Percentiles rank a stretch among this genome's conserved stretches.
phyloP scores from a whole-genome alignment of 2,888 invertebrate genomes.

The Hemicrepidius hirtus region DNA sequence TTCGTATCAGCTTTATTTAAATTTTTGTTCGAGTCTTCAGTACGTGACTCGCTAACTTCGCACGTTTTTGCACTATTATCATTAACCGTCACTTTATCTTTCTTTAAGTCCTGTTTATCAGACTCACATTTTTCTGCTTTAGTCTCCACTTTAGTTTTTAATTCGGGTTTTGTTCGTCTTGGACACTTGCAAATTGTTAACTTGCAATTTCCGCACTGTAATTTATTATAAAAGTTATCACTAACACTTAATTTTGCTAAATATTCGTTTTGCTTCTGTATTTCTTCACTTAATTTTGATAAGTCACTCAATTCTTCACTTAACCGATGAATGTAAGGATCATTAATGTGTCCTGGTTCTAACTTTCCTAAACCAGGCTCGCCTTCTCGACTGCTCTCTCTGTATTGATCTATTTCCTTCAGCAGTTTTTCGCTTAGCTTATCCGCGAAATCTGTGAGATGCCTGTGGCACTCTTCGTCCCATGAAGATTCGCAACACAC shows the following conservation, averaged over 20 bases:
- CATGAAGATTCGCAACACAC: conserved; percentile 67
- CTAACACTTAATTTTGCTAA: conserved; percentile 75
- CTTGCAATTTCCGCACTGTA: conserved; percentile 72
- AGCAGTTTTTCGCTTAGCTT: conserved; percentile 87
- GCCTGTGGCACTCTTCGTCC: conserved; percentile 80
- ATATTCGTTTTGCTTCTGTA: conserved; percentile 77
- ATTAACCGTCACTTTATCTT: conserved; percentile 26
- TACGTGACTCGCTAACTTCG: conserved; percentile 53
- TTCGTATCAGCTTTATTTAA: conserved; percentile 55
- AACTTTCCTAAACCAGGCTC: conserved; percentile 69
- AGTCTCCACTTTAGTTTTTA: conserved; percentile 32
- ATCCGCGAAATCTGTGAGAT: conserved; percentile 87
- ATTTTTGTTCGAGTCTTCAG: conserved; percentile 57
- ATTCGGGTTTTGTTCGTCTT: conserved; percentile 40
- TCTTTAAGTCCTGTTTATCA: conserved; percentile 37
- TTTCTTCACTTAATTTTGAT: conserved; percentile 76
- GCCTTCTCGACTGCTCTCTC: conserved; percentile 73
- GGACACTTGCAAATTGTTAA: conserved; percentile 70
- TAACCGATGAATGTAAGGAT: conserved; percentile 77
- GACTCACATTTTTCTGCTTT: conserved; percentile 21
- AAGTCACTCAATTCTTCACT: conserved; percentile 77
- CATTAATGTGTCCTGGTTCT: conserved; percentile 73
- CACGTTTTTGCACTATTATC: conserved; percentile 48
- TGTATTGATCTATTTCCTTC: conserved; percentile 82
- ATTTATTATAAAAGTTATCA: conserved; percentile 64